Conservation (phyloP, 2,797 vertebrate genomes). For the Dryobates pubescens region DNA sequence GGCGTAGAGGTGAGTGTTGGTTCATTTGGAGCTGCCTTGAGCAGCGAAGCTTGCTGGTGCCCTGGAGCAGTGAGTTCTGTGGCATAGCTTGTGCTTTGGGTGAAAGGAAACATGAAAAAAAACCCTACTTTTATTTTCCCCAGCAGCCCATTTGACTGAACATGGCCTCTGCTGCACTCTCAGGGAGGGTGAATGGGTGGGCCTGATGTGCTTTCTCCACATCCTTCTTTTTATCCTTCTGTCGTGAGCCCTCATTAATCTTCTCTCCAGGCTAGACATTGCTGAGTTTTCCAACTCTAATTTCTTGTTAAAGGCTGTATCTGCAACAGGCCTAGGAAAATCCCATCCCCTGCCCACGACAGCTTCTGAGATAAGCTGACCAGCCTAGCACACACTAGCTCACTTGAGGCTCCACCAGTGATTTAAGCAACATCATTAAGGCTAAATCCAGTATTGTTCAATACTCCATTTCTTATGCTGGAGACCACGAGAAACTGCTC, state of each 20-base stretch:
- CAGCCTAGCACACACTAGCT: background rate
- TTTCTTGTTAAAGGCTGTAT: background rate
- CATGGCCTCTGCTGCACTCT: background rate
- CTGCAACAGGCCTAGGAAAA: background rate
- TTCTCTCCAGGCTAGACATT: background rate
- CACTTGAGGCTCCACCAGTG: background rate
- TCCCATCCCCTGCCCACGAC: background rate
- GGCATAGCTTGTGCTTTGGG: background rate
- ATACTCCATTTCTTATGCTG: background rate
- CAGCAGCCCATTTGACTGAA: background rate
- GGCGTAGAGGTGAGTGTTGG: background rate
- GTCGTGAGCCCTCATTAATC: constrained; percentile 3
- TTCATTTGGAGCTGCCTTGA: background rate
- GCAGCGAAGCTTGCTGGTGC: background rate
- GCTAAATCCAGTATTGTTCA: background rate
- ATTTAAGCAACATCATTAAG: background rate
- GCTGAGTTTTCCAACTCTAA: background rate
- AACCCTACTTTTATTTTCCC: constrained; percentile 3
- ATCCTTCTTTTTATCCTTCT: constrained; percentile 10
- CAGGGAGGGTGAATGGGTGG: background rate
- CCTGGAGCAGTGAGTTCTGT: background rate
- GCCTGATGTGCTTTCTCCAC: background rate
- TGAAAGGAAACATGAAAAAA: constrained; percentile 2
- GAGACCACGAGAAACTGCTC: background rate
- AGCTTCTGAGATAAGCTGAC: constrained; percentile 27